Evolutionary conservation across 2,113 vertebrate genomes (phyloP).

Genomic region (Pluvianellus socialis): DNA sequence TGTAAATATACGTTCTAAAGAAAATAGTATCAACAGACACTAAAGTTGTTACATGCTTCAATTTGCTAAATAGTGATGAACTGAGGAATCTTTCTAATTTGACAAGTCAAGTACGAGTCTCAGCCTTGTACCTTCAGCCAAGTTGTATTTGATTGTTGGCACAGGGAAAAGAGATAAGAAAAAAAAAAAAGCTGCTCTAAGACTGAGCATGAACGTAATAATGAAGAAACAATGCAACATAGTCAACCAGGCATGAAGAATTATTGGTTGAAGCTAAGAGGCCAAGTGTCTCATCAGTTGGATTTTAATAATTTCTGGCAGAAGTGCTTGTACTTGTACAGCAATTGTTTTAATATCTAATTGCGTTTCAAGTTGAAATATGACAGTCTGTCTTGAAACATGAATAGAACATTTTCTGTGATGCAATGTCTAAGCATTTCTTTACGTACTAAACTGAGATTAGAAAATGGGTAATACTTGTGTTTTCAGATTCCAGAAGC

Average conservation of each 20-base stretch:
- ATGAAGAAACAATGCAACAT: conserved; percentile 8
- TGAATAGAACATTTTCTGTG: conserved; percentile 38
- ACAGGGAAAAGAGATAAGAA: background rate
- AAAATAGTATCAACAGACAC: background rate
- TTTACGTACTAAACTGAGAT: background rate
- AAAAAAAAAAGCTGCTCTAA: background rate
- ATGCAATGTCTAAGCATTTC: background rate
- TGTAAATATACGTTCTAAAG: background rate
- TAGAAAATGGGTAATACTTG: background rate
- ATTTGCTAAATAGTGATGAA: background rate
- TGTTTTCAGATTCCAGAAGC: background rate
- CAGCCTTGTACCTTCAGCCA: background rate
- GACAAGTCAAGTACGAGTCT: background rate
- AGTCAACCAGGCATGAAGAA: conserved; percentile 40
- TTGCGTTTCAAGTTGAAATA: conserved; percentile 55
- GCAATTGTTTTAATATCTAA: conserved; percentile 44
- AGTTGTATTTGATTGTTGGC: background rate
- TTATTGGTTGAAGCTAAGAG: conserved; percentile 41
- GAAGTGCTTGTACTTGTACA: conserved; percentile 52
- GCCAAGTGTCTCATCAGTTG: conserved; percentile 34
- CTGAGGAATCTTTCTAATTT: background rate
- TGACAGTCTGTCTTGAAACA: conserved; percentile 38
- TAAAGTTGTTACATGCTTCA: background rate
- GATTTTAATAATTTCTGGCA: conserved; percentile 56
- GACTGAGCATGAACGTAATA: background rate